phyloP scores from a whole-genome alignment of 53 echinoderm and acorn worm genomes.

The Holothuria scabra region DNA sequence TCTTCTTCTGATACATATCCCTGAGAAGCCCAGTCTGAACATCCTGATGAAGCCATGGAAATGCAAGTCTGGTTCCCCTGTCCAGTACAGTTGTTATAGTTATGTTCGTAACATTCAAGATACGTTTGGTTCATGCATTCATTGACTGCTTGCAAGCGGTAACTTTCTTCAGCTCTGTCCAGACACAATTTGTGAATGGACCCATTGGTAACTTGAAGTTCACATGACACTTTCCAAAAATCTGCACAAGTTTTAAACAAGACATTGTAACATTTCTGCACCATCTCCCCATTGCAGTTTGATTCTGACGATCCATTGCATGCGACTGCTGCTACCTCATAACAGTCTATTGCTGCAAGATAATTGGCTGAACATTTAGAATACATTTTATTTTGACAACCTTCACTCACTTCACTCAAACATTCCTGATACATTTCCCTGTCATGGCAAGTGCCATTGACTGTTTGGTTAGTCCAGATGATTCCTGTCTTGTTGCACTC shows the following conservation, averaged over 20 bases:
- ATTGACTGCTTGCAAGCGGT: not conserved
- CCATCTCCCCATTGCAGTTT: not conserved
- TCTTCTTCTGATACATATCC: not conserved
- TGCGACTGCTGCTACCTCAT: not conserved
- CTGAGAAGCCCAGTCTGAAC: not conserved
- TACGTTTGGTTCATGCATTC: not conserved
- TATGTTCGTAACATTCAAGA: not conserved
- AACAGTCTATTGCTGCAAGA: not conserved
- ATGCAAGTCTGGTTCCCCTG: not conserved
- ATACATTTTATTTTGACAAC: constrained; percentile 45
- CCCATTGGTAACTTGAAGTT: not conserved
- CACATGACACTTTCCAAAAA: constrained; percentile 1
- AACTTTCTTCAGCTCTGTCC: not conserved
- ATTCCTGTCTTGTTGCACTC: constrained; percentile 58
- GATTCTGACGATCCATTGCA: constrained; percentile 5
- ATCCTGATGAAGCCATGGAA: not conserved
- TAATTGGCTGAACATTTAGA: not conserved
- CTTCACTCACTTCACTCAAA: constrained; percentile 7
- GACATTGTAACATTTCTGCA: not conserved
- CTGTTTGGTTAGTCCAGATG: constrained; percentile 50
- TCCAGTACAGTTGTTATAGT: not conserved
- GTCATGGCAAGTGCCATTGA: constrained; percentile 36
- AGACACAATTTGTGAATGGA: constrained; percentile 21
- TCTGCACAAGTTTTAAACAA: constrained; percentile 4
- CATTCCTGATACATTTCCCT: not conserved